These are phyloP conservation scores for Caradrina kadenii DNA, from an alignment of 2,888 invertebrate species.

Conservation along the genomic window DNA sequence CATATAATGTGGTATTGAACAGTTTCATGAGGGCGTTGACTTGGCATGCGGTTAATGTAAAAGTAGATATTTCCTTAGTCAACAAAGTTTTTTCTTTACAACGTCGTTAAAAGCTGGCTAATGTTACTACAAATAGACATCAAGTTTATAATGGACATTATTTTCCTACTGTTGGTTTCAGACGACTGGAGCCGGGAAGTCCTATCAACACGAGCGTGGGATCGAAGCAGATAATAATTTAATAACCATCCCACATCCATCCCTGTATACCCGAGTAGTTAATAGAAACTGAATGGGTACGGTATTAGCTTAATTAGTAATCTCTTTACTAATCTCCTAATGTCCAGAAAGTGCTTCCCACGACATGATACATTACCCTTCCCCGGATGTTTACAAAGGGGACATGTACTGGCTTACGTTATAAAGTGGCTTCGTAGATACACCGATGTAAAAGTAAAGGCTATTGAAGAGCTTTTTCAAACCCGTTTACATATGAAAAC, in stretches of 20 bases:
- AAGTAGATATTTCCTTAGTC: slow-evolving; percentile 53
- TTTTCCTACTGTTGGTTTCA: slow-evolving; percentile 26
- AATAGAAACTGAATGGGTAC: slow-evolving; percentile 35
- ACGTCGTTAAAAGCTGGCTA: slow-evolving; percentile 60
- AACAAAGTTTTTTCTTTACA: slow-evolving; percentile 56
- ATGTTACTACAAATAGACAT: slow-evolving; percentile 51
- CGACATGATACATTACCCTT: slow-evolving; percentile 49
- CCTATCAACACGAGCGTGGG: slow-evolving; percentile 20
- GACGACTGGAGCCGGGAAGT: background rate
- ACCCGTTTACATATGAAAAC: slow-evolving; percentile 17
- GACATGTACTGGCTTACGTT: slow-evolving; percentile 47
- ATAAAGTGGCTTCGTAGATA: slow-evolving; percentile 29
- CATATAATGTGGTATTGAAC: slow-evolving; percentile 56
- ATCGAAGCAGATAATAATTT: slow-evolving; percentile 17
- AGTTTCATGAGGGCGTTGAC: slow-evolving; percentile 64
- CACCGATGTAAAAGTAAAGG: slow-evolving; percentile 17
- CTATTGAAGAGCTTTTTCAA: slow-evolving; percentile 20
- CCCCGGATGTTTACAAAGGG: slow-evolving; percentile 61
- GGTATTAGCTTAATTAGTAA: slow-evolving; percentile 52
- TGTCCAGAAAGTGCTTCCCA: slow-evolving; percentile 61
- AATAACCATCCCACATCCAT: slow-evolving; percentile 42
- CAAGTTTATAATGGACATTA: slow-evolving; percentile 43
- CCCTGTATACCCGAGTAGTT: slow-evolving; percentile 5
- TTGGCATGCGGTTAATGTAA: slow-evolving; percentile 58
- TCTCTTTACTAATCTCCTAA: slow-evolving; percentile 49